Evolutionary conservation across 1,140 invertebrate genomes (phyloP).

Genomic region (Probaryconus sp.): DNA sequence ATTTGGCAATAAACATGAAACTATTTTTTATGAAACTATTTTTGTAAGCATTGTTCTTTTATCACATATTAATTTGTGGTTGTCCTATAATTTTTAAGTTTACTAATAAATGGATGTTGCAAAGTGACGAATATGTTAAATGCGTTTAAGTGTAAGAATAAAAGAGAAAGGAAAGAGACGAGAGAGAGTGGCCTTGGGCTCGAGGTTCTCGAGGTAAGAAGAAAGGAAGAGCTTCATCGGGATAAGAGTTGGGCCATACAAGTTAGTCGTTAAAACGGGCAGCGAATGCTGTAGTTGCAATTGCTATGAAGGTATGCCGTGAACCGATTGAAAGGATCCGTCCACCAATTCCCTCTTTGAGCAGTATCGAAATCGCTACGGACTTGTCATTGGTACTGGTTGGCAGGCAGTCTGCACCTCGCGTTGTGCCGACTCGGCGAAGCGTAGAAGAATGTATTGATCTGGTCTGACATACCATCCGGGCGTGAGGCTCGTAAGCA

Average conservation of each 20-base stretch:
- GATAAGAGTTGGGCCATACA: slow-evolving; percentile 17
- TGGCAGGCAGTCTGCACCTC: slow-evolving; percentile 62
- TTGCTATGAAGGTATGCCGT: slow-evolving; percentile 46
- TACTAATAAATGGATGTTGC: too few species aligned
- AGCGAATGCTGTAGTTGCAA: slow-evolving; percentile 31
- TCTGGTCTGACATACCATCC: slow-evolving; percentile 73
- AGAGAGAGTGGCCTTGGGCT: too few species aligned
- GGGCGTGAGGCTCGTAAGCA: slow-evolving; percentile 68
- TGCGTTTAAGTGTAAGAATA: too few species aligned
- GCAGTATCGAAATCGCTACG: slow-evolving; percentile 60
- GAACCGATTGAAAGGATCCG: slow-evolving; percentile 52
- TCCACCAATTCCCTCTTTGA: slow-evolving; percentile 58
- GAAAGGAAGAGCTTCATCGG: too few species aligned
- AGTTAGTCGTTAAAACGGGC: slow-evolving; percentile 47
- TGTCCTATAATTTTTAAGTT: too few species aligned
- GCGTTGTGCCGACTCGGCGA: slow-evolving; percentile 69
- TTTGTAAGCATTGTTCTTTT: too few species aligned
- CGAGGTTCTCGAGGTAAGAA: too few species aligned
- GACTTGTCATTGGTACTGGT: slow-evolving; percentile 62
- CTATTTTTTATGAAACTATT: too few species aligned
- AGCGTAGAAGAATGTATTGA: slow-evolving; percentile 76
- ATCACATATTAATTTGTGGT: too few species aligned
- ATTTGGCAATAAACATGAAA: too few species aligned
- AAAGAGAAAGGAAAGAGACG: too few species aligned
- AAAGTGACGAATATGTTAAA: too few species aligned